Evolutionary conservation across 2,888 invertebrate genomes (phyloP).

Genomic region (Darwinula stevensoni): DNA sequence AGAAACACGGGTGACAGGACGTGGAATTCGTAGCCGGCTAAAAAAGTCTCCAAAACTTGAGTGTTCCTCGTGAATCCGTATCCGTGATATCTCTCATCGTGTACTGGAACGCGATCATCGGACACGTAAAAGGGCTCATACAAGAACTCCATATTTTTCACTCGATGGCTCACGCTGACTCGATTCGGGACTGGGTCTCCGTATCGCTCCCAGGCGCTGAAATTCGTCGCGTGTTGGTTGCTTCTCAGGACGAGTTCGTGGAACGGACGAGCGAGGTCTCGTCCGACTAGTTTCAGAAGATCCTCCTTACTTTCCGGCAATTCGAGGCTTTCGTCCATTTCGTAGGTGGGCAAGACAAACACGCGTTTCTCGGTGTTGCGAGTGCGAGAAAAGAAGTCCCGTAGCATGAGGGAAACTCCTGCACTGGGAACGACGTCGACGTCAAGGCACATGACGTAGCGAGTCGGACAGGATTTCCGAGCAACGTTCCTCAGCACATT

Average conservation of each 20-base stretch:
- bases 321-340: conserved; percentile 35
- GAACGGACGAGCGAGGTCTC: conserved; percentile 56
- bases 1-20: conserved; percentile 67
- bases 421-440: conserved; percentile 57
- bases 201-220: conserved; percentile 16
- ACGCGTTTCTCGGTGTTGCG: conserved; percentile 28
- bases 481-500: conserved; percentile 65
- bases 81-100: conserved; percentile 64
- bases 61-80: conserved; percentile 77
- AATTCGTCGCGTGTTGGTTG: conserved; percentile 72
- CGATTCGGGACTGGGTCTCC: conserved; percentile 8
- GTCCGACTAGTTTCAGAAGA: conserved; percentile 37
- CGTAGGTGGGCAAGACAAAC: conserved; percentile 68
- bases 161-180: conserved; percentile 53
- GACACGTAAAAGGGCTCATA: conserved; percentile 81
- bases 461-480: conserved; percentile 41
- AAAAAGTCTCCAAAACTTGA: conserved; percentile 65
- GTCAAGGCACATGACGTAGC: conserved; percentile 51
- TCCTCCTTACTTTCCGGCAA: conserved; percentile 56
- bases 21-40: conserved; percentile 57
- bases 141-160: conserved; percentile 41
- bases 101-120: conserved; percentile 43
- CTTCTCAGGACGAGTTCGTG: conserved; percentile 73
- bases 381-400: conserved; percentile 24
- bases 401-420: conserved; percentile 35